Percentiles rank a stretch among this genome's conserved stretches.
These are phyloP conservation scores for Periophthalmus magnuspinnatus DNA, from an alignment of 2,797 vertebrate species.

Conservation along the genomic window DNA sequence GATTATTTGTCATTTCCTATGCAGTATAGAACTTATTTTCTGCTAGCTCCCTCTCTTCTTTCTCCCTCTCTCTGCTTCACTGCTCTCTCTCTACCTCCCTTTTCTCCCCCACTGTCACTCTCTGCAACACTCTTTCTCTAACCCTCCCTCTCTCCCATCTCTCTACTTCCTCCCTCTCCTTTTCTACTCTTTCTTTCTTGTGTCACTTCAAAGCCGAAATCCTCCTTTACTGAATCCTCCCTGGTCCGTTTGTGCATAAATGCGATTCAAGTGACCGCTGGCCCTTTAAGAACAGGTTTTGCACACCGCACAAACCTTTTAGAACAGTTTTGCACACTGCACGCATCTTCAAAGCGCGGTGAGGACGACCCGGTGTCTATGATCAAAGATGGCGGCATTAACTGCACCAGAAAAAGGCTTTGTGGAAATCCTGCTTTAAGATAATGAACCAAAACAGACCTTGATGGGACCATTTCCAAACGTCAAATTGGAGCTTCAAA, in stretches of 20 bases:
- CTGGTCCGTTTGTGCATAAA: background rate
- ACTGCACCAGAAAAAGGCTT: background rate
- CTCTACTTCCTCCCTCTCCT: background rate
- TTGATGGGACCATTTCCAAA: background rate
- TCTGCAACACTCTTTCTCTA: background rate
- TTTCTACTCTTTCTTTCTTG: background rate
- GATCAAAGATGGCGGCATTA: background rate
- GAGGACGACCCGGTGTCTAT: background rate
- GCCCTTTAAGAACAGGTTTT: background rate
- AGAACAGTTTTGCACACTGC: background rate
- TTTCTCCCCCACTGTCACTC: too few relatives aligned
- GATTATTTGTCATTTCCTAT: too few relatives aligned
- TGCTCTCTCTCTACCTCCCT: too few relatives aligned
- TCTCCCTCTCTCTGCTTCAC: too few relatives aligned
- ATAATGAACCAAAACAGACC: conserved; percentile 1
- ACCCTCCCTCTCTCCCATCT: background rate
- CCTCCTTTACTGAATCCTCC: background rate
- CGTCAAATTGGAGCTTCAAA: background rate
- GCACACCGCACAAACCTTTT: background rate
- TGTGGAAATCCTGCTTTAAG: background rate
- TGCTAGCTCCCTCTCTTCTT: too few relatives aligned
- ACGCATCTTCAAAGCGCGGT: background rate
- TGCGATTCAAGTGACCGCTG: background rate
- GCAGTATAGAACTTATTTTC: too few relatives aligned
- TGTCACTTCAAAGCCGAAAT: background rate